A percentile compares a stretch with the other conserved stretches of the same genome.
Evolutionary conservation across 2,888 invertebrate genomes (phyloP).

Genomic region (Penaeus monodon): DNA sequence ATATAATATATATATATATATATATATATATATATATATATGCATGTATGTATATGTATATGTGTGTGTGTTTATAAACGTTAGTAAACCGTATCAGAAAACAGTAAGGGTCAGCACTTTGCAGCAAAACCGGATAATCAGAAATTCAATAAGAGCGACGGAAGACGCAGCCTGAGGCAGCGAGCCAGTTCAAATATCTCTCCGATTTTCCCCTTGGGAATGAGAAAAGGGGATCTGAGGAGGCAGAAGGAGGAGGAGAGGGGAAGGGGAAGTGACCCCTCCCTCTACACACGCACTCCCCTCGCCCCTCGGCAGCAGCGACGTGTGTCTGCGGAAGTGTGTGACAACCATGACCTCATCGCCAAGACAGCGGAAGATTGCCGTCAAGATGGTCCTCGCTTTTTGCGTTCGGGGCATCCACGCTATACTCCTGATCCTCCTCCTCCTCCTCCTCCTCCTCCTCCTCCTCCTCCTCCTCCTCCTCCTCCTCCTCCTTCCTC

Average conservation of each 20-base stretch:
- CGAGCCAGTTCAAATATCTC: no score
- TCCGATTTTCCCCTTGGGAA: no score
- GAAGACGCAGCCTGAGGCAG: no score
- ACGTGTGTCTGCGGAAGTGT: constrained; percentile 26
- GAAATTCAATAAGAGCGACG: no score
- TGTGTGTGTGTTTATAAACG: neutral
- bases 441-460: neutral
- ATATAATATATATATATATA: constrained; percentile 27
- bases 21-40: constrained; percentile 32
- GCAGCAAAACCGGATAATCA: no score
- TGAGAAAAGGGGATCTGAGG: no score
- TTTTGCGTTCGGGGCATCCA: constrained; percentile 1
- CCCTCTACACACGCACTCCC: no score
- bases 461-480: neutral
- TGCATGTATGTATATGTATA: constrained; percentile 26
- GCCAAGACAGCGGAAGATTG: constrained; percentile 40
- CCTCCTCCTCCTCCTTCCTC: neutral
- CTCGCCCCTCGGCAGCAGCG: neutral
- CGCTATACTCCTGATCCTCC: no score
- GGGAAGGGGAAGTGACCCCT: neutral
- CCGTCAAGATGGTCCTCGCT: constrained; percentile 20
- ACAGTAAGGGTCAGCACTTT: neutral
- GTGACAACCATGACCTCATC: constrained; percentile 30
- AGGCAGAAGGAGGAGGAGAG: neutral
- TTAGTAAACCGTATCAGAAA: neutral